These are phyloP conservation scores for Cettia cetti DNA, from an alignment of 2,113 vertebrate genomes.

Conservation along the genomic window DNA sequence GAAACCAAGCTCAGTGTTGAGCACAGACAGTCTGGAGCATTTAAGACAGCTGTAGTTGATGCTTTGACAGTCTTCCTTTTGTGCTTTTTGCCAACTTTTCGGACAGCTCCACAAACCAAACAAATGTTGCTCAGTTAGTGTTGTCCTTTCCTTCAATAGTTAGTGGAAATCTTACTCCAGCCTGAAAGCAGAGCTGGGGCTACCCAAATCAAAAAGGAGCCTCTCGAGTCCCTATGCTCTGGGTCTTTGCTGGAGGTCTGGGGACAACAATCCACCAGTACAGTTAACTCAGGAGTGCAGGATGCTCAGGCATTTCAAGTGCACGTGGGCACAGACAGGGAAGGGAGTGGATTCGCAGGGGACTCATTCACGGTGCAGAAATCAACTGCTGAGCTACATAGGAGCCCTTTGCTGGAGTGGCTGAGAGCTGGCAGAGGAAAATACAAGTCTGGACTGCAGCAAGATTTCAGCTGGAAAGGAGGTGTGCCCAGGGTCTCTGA, in stretches of 20 bases:
- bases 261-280: neutral
- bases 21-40: neutral
- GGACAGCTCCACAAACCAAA: neutral
- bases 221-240: neutral
- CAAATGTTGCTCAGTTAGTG: neutral
- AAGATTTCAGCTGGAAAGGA: neutral
- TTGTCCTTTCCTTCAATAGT: neutral
- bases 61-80: neutral
- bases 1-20: neutral
- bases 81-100: neutral
- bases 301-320: neutral
- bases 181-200: neutral
- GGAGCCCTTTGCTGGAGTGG: neutral
- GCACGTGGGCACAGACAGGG: rapidly evolving
- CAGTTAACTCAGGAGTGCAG: neutral
- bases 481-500: neutral
- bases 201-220: neutral
- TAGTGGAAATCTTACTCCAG: neutral
- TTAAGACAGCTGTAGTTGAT: neutral
- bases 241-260: neutral
- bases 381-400: neutral
- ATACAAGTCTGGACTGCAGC: neutral
- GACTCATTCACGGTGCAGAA: neutral
- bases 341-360: neutral
- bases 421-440: neutral